Percentiles rank a stretch among this genome's conserved stretches.
Conservation (phyloP, 35 echinoderm and acorn worm genomes). For the Ophioderma brevispina region DNA sequence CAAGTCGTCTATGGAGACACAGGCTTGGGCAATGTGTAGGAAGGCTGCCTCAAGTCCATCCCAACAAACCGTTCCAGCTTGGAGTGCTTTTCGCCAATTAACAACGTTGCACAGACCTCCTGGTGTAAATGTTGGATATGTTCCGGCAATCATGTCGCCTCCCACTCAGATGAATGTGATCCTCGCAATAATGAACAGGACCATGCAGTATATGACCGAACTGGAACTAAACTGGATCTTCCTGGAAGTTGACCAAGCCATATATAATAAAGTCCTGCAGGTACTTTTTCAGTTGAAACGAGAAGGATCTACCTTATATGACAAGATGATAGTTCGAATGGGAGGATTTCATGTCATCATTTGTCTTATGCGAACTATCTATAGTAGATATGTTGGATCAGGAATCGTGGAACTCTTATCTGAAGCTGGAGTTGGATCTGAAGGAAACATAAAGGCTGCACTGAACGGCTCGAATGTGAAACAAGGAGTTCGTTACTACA, state of each 20-base stretch:
- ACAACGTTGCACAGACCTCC: neutral
- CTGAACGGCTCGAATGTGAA: neutral
- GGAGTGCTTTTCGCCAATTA: slow-evolving; percentile 1
- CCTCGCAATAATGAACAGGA: neutral
- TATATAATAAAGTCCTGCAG: slow-evolving; percentile 8
- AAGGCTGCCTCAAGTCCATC: neutral
- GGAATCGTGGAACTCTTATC: neutral
- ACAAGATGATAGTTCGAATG: neutral
- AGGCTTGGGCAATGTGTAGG: neutral
- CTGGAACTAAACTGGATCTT: neutral
- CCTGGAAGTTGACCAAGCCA: slow-evolving; percentile 8
- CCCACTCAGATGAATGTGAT: slow-evolving; percentile 11
- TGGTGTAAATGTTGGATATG: slow-evolving; percentile 9
- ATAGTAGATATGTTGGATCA: neutral
- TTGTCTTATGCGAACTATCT: slow-evolving; percentile 8
- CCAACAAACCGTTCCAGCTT: neutral
- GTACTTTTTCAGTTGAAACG: neutral
- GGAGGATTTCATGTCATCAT: slow-evolving; percentile 1
- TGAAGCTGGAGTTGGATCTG: neutral
- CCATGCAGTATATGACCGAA: neutral
- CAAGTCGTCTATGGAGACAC: neutral
- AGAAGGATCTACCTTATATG: neutral
- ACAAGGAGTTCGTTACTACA: neutral
- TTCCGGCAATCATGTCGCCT: neutral
- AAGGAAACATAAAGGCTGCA: neutral